phyloP scores from a whole-genome alignment of 2,797 vertebrate genomes.

The Vespertilio murinus region DNA sequence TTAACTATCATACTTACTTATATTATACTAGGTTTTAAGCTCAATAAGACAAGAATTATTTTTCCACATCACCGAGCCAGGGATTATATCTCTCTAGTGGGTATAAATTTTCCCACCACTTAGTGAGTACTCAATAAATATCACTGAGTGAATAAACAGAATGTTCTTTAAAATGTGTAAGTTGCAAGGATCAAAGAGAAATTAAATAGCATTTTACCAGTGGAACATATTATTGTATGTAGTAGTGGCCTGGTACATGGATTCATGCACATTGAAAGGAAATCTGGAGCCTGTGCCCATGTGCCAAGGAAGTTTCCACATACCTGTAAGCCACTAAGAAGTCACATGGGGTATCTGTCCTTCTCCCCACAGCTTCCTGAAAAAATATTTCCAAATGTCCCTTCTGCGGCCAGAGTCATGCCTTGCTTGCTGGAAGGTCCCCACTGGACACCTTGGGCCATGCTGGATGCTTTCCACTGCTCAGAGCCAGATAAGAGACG shows the following conservation, averaged over 20 bases:
- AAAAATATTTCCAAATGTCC: too few species aligned
- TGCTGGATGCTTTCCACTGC: too few species aligned
- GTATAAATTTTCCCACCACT: not conserved
- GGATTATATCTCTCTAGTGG: not conserved
- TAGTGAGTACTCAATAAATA: slow-evolving; percentile 11
- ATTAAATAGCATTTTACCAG: not conserved
- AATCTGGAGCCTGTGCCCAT: too few species aligned
- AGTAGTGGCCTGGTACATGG: too few species aligned
- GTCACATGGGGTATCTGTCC: too few species aligned
- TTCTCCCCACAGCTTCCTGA: too few species aligned
- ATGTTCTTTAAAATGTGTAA: slow-evolving; percentile 34
- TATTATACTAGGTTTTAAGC: slow-evolving; percentile 38
- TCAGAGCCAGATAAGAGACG: too few species aligned
- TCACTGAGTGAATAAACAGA: slow-evolving; percentile 12
- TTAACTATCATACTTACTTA: not conserved
- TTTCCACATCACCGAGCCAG: not conserved
- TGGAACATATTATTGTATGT: not conserved
- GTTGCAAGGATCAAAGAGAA: not conserved
- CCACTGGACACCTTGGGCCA: too few species aligned
- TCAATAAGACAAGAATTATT: slow-evolving; percentile 34
- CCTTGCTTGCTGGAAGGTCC: accelerated
- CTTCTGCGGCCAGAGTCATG: too few species aligned
- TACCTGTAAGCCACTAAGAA: too few species aligned
- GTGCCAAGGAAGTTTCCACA: too few species aligned
- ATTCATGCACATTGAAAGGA: too few species aligned